Percentiles rank a stretch among this genome's conserved stretches.
These are phyloP conservation scores for Montipora capitata DNA, from an alignment of 92 coral and sea anemone species.

Conservation along the genomic window DNA sequence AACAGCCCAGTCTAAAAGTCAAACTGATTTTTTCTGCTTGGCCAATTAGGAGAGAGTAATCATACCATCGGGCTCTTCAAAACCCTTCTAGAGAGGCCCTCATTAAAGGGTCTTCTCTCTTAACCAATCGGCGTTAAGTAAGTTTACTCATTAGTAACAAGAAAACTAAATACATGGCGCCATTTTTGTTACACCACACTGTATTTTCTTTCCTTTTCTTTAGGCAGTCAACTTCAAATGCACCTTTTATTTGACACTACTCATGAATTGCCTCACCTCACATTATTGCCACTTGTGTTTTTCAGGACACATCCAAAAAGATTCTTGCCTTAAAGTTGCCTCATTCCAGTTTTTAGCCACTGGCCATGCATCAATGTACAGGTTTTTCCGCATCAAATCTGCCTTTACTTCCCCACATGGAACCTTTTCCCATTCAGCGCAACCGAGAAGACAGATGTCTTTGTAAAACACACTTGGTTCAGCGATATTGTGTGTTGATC, in stretches of 20 bases:
- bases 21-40: no score
- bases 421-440: slow-evolving; percentile 53
- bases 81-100: background rate
- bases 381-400: slow-evolving; percentile 20
- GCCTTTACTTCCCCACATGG: slow-evolving; percentile 51
- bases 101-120: background rate
- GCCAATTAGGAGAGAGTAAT: no score
- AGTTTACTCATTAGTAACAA: no score
- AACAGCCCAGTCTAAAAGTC: no score
- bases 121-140: no score
- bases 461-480: slow-evolving; percentile 52
- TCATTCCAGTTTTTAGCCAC: slow-evolving; percentile 29
- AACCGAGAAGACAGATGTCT: slow-evolving; percentile 50
- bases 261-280: slow-evolving; percentile 33
- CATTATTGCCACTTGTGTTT: slow-evolving; percentile 25
- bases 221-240: background rate
- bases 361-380: slow-evolving; percentile 52
- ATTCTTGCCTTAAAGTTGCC: slow-evolving; percentile 41
- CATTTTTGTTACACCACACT: no score
- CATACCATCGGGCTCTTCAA: no score
- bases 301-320: slow-evolving; percentile 31
- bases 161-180: no score
- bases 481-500: slow-evolving; percentile 27
- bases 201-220: background rate
- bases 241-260: no score